A percentile compares a stretch with the other conserved stretches of the same genome.
Evolutionary conservation across 1,140 invertebrate species (phyloP).

Genomic region (Mizuhopecten yessoensis): DNA sequence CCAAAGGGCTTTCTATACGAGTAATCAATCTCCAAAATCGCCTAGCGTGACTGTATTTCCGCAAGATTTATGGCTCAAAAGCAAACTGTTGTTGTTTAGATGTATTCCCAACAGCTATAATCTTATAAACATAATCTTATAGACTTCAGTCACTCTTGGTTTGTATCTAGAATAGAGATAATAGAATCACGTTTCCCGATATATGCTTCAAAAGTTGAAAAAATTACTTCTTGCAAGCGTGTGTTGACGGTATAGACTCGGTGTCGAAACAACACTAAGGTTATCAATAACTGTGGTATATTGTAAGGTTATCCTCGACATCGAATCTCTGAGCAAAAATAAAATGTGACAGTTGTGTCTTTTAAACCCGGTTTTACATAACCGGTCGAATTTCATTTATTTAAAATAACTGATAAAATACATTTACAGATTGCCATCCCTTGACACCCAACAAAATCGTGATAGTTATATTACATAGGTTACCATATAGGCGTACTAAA

Average conservation of each 20-base stretch:
- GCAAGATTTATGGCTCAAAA: background rate
- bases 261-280: background rate
- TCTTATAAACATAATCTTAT: background rate
- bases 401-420: background rate
- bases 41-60: background rate
- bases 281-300: background rate
- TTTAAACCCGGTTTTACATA: background rate
- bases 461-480: too few species aligned
- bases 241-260: background rate
- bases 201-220: background rate
- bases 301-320: too few species aligned
- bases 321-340: background rate
- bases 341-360: background rate
- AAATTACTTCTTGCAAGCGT: background rate
- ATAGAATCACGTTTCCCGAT: background rate
- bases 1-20: too few species aligned
- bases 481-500: too few species aligned
- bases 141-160: background rate
- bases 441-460: background rate
- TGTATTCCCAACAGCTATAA: background rate
- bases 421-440: background rate
- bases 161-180: background rate
- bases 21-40: too few species aligned
- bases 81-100: background rate
- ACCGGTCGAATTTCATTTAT: background rate